Conservation (phyloP, 2,113 vertebrate genomes). For the Leptocoma aspasia region DNA sequence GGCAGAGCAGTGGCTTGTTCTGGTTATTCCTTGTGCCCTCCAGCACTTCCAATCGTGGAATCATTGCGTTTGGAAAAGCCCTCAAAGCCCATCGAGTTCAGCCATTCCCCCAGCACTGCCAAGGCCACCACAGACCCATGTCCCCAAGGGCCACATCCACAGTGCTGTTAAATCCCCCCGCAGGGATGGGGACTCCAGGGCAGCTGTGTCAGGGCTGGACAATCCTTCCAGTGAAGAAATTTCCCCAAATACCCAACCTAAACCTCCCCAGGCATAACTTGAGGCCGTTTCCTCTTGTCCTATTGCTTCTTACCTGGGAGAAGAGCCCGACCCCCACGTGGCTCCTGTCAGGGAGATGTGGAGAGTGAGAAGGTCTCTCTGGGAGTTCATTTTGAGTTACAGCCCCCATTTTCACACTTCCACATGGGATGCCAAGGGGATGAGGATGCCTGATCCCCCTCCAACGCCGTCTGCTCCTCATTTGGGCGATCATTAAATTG, state of each 20-base stretch:
- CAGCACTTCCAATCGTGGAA: rapidly evolving
- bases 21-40: neutral
- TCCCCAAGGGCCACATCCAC: neutral
- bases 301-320: rapidly evolving
- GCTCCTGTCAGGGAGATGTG: neutral
- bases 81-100: neutral
- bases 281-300: neutral
- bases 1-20: neutral
- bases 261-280: neutral
- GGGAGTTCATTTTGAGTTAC: neutral
- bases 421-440: rapidly evolving
- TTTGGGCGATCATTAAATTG: rapidly evolving
- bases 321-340: rapidly evolving
- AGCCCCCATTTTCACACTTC: neutral
- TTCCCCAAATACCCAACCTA: neutral
- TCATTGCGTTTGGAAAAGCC: rapidly evolving
- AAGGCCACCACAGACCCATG: rapidly evolving
- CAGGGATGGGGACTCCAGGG: neutral
- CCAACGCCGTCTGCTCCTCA: neutral
- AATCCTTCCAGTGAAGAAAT: neutral
- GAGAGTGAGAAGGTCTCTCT: neutral
- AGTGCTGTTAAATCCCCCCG: rapidly evolving
- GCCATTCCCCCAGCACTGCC: neutral
- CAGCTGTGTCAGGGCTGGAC: neutral
- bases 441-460: neutral